Evolutionary conservation across 2,113 vertebrate species (phyloP).

Genomic region (Nannobrachium achirus): DNA sequence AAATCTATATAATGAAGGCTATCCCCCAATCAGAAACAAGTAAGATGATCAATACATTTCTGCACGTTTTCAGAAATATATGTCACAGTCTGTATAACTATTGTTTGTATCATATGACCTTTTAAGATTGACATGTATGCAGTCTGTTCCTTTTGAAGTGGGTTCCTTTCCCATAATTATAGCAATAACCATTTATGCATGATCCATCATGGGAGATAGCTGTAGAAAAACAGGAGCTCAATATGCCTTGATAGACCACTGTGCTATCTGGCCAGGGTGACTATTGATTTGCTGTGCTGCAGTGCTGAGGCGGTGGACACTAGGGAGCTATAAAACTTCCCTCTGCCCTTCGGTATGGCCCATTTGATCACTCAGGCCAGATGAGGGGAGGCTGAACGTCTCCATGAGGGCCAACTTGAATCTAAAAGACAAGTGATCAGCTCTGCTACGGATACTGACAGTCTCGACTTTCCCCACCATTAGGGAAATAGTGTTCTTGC

Average conservation of each 20-base stretch:
- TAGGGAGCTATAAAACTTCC: constrained; percentile 28
- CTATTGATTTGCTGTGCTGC: constrained; percentile 35
- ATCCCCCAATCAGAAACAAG: too few species aligned
- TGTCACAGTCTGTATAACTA: too few species aligned
- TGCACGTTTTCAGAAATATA: too few species aligned
- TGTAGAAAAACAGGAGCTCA: background rate
- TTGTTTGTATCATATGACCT: too few species aligned
- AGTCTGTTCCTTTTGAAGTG: too few species aligned
- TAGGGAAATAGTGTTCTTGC: too few species aligned
- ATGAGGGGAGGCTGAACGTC: background rate
- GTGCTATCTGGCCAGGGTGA: background rate
- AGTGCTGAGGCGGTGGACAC: constrained; percentile 9
- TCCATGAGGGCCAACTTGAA: background rate
- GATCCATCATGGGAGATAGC: constrained; percentile 10
- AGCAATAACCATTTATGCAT: constrained; percentile 19
- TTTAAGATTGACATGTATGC: too few species aligned
- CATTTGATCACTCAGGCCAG: background rate
- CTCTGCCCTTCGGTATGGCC: background rate
- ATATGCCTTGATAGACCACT: constrained; percentile 6
- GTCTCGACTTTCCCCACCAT: background rate
- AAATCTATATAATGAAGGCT: too few species aligned
- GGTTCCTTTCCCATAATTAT: background rate
- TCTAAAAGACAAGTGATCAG: constrained; percentile 5
- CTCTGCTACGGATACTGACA: background rate
- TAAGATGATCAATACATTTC: too few species aligned